Percentiles rank a stretch among this genome's conserved stretches.
These are phyloP conservation scores for Lagodon rhomboides DNA, from an alignment of 2,797 vertebrate species.

Conservation along the genomic window DNA sequence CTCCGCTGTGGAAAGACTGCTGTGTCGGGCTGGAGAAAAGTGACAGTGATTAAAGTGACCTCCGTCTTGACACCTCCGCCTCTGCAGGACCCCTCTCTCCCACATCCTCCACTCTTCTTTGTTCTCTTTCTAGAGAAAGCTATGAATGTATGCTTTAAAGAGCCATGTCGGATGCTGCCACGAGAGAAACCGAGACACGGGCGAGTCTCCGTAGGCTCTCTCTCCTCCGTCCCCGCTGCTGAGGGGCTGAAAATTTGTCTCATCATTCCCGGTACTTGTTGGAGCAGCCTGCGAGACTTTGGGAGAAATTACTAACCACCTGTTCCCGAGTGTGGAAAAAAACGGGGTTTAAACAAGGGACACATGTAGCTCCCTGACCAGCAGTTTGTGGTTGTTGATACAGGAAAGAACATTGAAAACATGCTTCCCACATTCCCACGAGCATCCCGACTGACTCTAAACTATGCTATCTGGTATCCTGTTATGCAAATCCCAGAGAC, in stretches of 20 bases:
- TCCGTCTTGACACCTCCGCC: slow-evolving; percentile 45
- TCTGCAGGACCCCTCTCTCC: slow-evolving; percentile 31
- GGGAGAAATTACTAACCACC: slow-evolving; percentile 29
- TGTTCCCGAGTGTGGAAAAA: slow-evolving; percentile 21
- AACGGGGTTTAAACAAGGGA: slow-evolving; percentile 23
- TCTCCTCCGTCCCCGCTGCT: slow-evolving; percentile 33
- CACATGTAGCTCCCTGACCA: slow-evolving; percentile 65
- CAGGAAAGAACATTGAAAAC: slow-evolving; percentile 46
- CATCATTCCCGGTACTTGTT: slow-evolving; percentile 39
- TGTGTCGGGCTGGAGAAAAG: slow-evolving; percentile 41
- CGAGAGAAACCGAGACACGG: slow-evolving; percentile 25
- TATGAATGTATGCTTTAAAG: slow-evolving; percentile 84
- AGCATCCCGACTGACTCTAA: slow-evolving; percentile 56
- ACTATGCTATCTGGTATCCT: slow-evolving; percentile 50
- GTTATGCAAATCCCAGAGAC: slow-evolving; percentile 78
- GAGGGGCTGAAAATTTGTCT: slow-evolving; percentile 29
- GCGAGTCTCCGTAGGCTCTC: slow-evolving; percentile 29
- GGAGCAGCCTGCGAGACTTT: slow-evolving; percentile 48
- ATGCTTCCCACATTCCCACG: slow-evolving; percentile 59
- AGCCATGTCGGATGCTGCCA: slow-evolving; percentile 71
- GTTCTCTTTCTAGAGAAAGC: slow-evolving; percentile 65
- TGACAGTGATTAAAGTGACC: slow-evolving; percentile 52
- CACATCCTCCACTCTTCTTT: slow-evolving; percentile 39
- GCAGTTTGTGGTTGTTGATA: slow-evolving; percentile 69
- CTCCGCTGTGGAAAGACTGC: slow-evolving; percentile 46